Evolutionary conservation across 2,888 invertebrate species (phyloP), one percentile per base, ranked within the genome.

Genomic region (Melieria picta): DNA sequence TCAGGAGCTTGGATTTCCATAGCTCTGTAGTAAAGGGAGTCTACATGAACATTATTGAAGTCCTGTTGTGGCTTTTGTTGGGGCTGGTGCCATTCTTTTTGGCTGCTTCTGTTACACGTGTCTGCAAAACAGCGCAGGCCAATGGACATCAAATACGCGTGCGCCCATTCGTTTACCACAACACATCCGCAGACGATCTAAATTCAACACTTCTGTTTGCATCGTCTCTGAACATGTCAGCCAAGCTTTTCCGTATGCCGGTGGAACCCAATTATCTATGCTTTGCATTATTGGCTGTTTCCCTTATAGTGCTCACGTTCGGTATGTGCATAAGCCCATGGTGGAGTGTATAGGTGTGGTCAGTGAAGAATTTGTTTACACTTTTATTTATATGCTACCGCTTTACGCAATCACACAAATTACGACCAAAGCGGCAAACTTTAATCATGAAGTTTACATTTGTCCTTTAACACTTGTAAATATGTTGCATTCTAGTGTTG

Each of bases 141-240:
- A 91, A 93, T 69, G 95, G 95, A 0, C 94, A 94, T 85, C 93
- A 93, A 85, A 89, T 94, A 65, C 89, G 94, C 67, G 91, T 92
- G 11, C 89, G 94, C 1, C 94, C 94, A 0, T 94, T 93, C 83
- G 91, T 93, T 3, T 94, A 94, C 86, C 93, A 93, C 83, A 91
- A 92, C 79, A 93, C 93, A 7, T 89, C 94, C 0, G 90, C 91
- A 65, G 90, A 91, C 77, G 93, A 94, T 87, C 89, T 95, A 78
- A 91, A 92, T 80, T 91, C 94, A 0, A 91, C 95, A 72, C 88
- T 95, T 46, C 87, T 94, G 76, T 95, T 92, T 84, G 91, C 94
- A 1, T 92, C 93, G 3, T 92, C 93, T 58, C 87, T 95, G 65
- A 90, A 90, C 79, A 90, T 95, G 84, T 90, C 90, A 74, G 94